Percentiles rank a stretch among this genome's conserved stretches.
Conservation (phyloP, 2,797 vertebrate species). For the Esox lucius region DNA sequence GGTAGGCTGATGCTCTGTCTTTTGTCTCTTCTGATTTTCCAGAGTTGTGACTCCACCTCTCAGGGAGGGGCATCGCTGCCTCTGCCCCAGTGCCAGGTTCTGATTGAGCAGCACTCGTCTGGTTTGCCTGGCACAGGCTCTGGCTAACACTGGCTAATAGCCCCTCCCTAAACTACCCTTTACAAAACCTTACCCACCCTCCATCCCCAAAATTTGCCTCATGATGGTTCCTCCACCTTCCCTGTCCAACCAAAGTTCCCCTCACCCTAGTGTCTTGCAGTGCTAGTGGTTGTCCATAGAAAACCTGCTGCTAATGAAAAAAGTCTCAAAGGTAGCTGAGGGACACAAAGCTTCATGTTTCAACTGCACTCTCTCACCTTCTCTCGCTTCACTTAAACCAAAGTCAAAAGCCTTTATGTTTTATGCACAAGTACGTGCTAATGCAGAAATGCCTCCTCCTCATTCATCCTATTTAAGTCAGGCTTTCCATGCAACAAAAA, state of each 20-base stretch:
- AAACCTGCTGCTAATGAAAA: conserved; percentile 41
- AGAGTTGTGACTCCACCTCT: conserved; percentile 22
- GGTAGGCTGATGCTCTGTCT: not conserved
- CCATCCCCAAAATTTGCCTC: not conserved
- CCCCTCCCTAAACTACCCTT: conserved; percentile 11
- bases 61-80: conserved; percentile 37
- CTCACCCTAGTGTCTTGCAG: conserved; percentile 12
- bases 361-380: not conserved
- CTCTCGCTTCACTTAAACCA: conserved; percentile 51
- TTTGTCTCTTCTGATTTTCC: conserved; percentile 9
- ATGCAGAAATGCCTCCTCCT: conserved; percentile 31
- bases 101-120: conserved; percentile 70
- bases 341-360: not conserved
- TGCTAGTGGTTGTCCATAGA: not conserved
- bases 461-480: conserved; percentile 20
- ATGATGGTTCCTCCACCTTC: conserved; percentile 40
- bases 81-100: conserved; percentile 67
- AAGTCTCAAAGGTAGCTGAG: conserved; percentile 15
- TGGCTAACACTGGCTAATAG: conserved; percentile 58
- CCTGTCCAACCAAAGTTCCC: conserved; percentile 37
- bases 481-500: conserved; percentile 23
- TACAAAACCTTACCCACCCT: conserved; percentile 9
- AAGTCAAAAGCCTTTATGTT: conserved; percentile 64
- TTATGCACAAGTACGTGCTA: conserved; percentile 40
- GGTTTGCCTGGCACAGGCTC: conserved; percentile 67